Evolutionary conservation across 2,888 invertebrate species (phyloP).

Genomic region (Anarsia innoxiella): DNA sequence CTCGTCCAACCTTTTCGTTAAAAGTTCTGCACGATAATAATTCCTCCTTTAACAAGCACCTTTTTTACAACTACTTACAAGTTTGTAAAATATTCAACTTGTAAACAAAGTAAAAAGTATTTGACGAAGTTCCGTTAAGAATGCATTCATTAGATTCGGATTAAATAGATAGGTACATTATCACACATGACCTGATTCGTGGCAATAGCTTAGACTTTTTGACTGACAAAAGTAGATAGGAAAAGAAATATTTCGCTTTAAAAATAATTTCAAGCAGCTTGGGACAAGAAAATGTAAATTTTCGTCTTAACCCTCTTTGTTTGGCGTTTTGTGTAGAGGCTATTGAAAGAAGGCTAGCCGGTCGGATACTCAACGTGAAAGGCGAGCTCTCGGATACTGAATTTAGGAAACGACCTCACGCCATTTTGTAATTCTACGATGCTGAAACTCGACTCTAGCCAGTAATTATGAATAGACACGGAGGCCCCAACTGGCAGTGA

Average conservation of each 20-base stretch:
- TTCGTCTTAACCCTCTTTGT: background rate
- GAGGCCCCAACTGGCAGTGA: constrained; percentile 11
- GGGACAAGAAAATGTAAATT: constrained; percentile 4
- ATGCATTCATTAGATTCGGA: constrained; percentile 3
- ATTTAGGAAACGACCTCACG: constrained; percentile 3
- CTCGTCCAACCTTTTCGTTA: too few relatives aligned
- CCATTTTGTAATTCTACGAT: background rate
- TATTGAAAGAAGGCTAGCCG: constrained; percentile 2
- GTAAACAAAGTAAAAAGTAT: constrained; percentile 12
- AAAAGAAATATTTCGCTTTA: too few relatives aligned
- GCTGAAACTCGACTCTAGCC: background rate
- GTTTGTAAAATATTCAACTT: too few relatives aligned
- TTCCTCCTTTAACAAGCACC: constrained; percentile 5
- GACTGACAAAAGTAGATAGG: too few relatives aligned
- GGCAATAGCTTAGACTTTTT: too few relatives aligned
- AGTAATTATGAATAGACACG: constrained; percentile 1
- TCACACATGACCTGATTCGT: too few relatives aligned
- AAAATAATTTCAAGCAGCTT: too few relatives aligned
- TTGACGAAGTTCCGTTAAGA: background rate
- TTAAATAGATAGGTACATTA: too few relatives aligned
- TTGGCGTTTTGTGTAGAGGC: background rate
- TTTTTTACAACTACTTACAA: constrained; percentile 7
- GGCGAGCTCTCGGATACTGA: background rate
- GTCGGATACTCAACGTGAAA: constrained; percentile 1
- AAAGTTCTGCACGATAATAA: too few relatives aligned